A percentile compares a stretch with the other conserved stretches of the same genome.
These are phyloP conservation scores for Oxystoma pomonae DNA, from an alignment of 2,888 invertebrate genomes.

Conservation along the genomic window DNA sequence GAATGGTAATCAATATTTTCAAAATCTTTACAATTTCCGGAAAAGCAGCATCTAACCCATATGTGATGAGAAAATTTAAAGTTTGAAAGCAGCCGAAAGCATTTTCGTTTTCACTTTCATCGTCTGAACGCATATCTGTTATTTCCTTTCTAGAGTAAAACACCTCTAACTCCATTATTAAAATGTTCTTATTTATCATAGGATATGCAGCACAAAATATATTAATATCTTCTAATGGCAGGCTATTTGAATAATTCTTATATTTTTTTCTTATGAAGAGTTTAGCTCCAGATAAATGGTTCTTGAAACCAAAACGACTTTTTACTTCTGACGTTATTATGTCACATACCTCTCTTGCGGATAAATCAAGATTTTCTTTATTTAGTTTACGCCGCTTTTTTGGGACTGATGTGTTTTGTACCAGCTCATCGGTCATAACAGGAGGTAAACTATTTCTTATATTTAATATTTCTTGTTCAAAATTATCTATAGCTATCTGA, in stretches of 20 bases:
- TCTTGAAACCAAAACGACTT: neutral
- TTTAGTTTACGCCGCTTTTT: neutral
- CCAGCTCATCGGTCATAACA: neutral
- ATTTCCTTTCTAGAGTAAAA: conserved; percentile 1
- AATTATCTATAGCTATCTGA: conserved; percentile 2
- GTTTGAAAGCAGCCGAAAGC: neutral
- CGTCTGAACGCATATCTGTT: neutral
- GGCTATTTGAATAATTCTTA: neutral
- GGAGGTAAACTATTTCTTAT: conserved; percentile 7
- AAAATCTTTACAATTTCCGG: conserved; percentile 21
- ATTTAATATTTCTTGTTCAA: conserved; percentile 4
- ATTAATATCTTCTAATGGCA: conserved; percentile 2
- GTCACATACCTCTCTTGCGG: neutral
- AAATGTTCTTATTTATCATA: neutral
- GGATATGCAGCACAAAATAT: neutral
- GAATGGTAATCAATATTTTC: conserved; percentile 25
- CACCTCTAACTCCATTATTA: neutral
- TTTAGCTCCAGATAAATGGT: conserved; percentile 1
- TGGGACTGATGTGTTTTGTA: neutral
- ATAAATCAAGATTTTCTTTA: neutral
- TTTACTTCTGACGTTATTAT: conserved; percentile 2
- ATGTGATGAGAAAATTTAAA: neutral
- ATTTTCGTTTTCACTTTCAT: no score
- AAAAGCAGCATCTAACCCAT: conserved; percentile 8
- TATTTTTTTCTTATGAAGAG: conserved; percentile 2